Evolutionary conservation across 2,888 invertebrate species (phyloP).

Genomic region (Spilosoma lubricipeda): DNA sequence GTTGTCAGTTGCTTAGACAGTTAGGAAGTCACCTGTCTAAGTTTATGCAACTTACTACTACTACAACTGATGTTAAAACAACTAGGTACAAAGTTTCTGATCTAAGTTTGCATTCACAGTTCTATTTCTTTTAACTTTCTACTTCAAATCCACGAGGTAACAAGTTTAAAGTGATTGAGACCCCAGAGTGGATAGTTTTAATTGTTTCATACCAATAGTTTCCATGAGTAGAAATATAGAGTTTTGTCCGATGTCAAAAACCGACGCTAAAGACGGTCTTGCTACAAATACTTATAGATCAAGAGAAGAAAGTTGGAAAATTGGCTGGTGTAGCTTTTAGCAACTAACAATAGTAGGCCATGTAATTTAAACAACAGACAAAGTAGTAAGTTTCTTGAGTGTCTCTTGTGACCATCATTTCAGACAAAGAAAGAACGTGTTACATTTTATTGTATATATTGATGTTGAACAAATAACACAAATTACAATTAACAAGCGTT

Average conservation of each 20-base stretch:
- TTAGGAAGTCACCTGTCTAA: constrained; percentile 2
- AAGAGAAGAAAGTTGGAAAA: neutral
- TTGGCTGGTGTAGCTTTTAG: neutral
- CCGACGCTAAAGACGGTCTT: neutral
- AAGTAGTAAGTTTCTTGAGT: neutral
- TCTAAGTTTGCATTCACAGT: neutral
- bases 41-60: no score
- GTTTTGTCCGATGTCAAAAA: neutral
- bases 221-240: neutral
- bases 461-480: no score
- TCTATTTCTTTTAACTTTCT: neutral
- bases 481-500: no score
- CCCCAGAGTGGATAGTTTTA: neutral
- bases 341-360: neutral
- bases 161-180: neutral
- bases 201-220: neutral
- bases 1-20: neutral
- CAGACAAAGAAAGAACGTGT: neutral
- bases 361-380: neutral
- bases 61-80: neutral
- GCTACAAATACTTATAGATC: no score
- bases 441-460: neutral
- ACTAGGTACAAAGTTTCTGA: neutral
- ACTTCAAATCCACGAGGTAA: neutral
- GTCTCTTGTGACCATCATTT: neutral